These are phyloP conservation scores for Hexactinellida sp. DNA, from an alignment of 37 sponge, comb jelly and placozoan genomes.

Conservation along the genomic window DNA sequence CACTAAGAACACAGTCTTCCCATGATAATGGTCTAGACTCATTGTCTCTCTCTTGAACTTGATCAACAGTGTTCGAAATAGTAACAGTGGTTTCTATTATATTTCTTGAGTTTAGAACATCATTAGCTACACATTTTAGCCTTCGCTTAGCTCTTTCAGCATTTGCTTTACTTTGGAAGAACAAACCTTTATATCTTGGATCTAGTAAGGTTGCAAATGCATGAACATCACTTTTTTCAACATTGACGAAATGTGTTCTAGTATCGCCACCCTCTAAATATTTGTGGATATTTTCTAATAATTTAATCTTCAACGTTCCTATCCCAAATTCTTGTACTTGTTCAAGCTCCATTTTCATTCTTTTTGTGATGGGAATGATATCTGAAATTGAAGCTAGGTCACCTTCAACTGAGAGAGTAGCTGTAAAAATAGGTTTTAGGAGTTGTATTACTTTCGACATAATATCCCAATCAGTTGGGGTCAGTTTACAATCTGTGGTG, in stretches of 20 bases:
- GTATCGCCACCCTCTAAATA: conserved; percentile 10
- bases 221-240: not conserved
- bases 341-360: conserved; percentile 17
- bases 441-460: not conserved
- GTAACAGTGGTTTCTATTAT: not conserved
- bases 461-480: not conserved
- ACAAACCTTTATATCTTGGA: conserved; percentile 7
- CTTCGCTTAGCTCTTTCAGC: not conserved
- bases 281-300: conserved; percentile 10
- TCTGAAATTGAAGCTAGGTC: conserved; percentile 15
- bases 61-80: not conserved
- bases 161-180: not conserved
- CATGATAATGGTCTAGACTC: not conserved
- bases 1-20: conserved; percentile 16
- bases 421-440: conserved; percentile 5
- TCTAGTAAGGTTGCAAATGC: conserved; percentile 12
- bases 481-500: conserved; percentile 12
- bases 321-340: not conserved
- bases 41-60: not conserved
- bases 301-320: conserved; percentile 5
- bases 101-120: not conserved
- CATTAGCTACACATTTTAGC: not conserved
- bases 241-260: not conserved
- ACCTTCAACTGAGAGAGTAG: conserved; percentile 5
- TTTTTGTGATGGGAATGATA: not conserved